Conservation (phyloP, 2,797 vertebrate species). For the Malurus leucopterus region DNA sequence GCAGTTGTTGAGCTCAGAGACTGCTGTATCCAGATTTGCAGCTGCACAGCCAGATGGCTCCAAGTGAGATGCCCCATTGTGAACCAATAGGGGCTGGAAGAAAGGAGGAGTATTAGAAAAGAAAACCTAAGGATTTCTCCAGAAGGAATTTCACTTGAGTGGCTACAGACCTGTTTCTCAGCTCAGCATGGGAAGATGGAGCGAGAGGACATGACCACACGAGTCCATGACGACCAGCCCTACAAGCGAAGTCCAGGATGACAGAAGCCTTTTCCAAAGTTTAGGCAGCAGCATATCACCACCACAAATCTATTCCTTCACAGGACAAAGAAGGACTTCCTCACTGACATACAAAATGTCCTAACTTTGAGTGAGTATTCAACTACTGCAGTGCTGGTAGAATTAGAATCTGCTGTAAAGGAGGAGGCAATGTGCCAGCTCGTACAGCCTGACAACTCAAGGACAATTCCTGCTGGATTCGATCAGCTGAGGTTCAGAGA, state of each 20-base stretch:
- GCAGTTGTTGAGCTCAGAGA: not conserved
- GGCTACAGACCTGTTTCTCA: not conserved
- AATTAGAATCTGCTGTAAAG: not conserved
- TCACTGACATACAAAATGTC: not conserved
- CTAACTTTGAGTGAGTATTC: not conserved
- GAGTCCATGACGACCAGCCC: not conserved
- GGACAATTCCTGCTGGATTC: conserved; percentile 18
- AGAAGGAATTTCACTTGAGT: not conserved
- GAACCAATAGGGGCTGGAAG: not conserved
- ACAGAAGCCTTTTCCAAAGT: not conserved
- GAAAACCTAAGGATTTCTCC: not conserved
- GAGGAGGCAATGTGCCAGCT: conserved; percentile 7
- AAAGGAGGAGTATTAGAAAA: not conserved
- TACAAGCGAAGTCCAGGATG: not conserved
- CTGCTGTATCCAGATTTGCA: not conserved
- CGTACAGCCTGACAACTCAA: conserved; percentile 9
- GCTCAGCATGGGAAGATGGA: not conserved
- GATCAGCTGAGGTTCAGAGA: conserved; percentile 11
- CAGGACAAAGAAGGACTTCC: not conserved
- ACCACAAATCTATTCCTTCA: not conserved
- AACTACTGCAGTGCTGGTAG: not conserved
- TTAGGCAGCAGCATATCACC: not conserved
- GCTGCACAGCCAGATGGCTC: not conserved
- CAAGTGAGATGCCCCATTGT: not conserved
- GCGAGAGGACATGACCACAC: not conserved